These are phyloP conservation scores for Sander vitreus DNA, from an alignment of 2,113 vertebrate genomes.

Conservation along the genomic window DNA sequence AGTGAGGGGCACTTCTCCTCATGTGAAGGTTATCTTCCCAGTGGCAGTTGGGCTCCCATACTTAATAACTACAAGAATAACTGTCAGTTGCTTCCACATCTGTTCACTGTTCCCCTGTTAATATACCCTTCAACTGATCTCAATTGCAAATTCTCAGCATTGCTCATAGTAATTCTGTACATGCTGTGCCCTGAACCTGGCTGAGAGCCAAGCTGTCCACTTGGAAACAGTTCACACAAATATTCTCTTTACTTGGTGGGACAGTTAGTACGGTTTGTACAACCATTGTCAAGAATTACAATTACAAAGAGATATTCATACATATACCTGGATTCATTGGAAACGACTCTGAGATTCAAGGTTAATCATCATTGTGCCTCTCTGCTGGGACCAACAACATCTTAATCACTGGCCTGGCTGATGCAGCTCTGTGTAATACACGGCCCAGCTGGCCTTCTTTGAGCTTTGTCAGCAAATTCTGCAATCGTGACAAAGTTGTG, in stretches of 20 bases:
- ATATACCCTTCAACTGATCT: constrained; percentile 80
- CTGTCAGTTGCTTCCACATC: constrained; percentile 81
- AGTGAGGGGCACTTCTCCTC: constrained; percentile 71
- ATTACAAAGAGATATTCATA: constrained; percentile 68
- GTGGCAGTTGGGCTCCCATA: constrained; percentile 77
- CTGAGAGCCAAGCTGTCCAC: constrained; percentile 69
- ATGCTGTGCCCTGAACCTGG: constrained; percentile 49
- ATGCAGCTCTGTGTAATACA: constrained; percentile 50
- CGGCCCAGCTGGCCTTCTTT: constrained; percentile 46
- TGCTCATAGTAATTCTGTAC: constrained; percentile 65
- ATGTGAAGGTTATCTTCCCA: constrained; percentile 81
- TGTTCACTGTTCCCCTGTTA: constrained; percentile 79
- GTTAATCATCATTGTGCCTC: constrained; percentile 68
- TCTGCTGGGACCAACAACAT: constrained; percentile 65
- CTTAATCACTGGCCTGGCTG: constrained; percentile 57
- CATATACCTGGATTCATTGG: constrained; percentile 50
- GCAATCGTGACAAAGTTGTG: constrained; percentile 44
- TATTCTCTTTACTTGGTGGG: constrained; percentile 60
- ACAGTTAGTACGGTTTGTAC: constrained; percentile 64
- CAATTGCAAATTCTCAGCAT: constrained; percentile 74
- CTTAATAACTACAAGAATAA: constrained; percentile 83
- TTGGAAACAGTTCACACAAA: constrained; percentile 56
- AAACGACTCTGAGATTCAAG: constrained; percentile 61
- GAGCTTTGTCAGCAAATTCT: constrained; percentile 57
- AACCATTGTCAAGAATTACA: constrained; percentile 38